Evolutionary conservation across 2,113 vertebrate genomes (phyloP).

Genomic region (Phalacrocorax brasilianus): DNA sequence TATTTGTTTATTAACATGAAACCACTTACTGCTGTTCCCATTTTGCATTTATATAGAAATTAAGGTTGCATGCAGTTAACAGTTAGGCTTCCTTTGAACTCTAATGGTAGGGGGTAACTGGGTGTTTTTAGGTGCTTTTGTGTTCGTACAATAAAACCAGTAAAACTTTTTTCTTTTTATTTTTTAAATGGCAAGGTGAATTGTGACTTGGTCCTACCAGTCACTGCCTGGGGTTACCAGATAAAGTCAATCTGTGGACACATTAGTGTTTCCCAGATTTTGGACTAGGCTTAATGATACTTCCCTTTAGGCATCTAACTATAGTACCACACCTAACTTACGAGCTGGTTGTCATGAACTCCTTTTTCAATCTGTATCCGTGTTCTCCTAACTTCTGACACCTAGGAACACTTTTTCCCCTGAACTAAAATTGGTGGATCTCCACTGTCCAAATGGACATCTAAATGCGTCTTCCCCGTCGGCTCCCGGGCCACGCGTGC

Average conservation of each 20-base stretch:
- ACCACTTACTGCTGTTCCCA: background rate
- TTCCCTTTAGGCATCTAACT: background rate
- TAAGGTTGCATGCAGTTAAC: background rate
- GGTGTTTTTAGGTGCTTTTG: background rate
- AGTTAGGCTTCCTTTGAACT: background rate
- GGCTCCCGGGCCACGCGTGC: accelerated
- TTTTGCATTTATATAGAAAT: background rate
- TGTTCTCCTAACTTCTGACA: background rate
- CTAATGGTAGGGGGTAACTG: background rate
- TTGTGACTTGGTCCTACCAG: background rate
- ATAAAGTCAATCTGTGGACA: background rate
- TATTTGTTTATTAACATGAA: constrained; percentile 52
- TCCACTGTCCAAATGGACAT: background rate
- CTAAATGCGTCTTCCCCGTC: background rate
- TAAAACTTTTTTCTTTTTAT: background rate
- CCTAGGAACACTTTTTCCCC: background rate
- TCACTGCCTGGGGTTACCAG: background rate
- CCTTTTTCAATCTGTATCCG: background rate
- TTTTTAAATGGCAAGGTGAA: background rate
- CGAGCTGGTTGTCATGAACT: background rate
- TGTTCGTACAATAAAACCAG: background rate
- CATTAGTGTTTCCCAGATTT: background rate
- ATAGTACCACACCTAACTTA: background rate
- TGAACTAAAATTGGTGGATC: background rate
- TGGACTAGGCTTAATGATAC: background rate